A percentile compares a stretch with the other conserved stretches of the same genome.
Conservation (phyloP, 1,140 invertebrate genomes). For the Gryllus bimaculatus region DNA sequence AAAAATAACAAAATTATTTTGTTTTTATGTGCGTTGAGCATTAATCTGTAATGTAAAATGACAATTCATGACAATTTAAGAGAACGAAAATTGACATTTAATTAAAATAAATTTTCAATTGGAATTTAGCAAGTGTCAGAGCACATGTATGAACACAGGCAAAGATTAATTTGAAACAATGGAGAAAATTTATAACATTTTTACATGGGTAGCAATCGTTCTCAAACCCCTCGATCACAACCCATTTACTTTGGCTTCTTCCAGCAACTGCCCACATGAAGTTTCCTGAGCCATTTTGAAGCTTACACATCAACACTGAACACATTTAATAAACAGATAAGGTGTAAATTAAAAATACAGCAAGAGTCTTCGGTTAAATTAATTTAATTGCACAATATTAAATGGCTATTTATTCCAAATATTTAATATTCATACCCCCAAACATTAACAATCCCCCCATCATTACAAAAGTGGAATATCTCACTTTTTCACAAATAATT, state of each 20-base stretch:
- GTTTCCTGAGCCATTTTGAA: background rate
- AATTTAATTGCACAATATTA: slow-evolving; percentile 1
- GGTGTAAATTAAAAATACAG: background rate
- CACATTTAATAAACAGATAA: background rate
- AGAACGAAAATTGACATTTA: background rate
- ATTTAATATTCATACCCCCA: background rate
- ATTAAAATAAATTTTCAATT: background rate
- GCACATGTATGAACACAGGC: background rate
- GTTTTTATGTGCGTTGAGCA: background rate
- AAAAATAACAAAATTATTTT: background rate
- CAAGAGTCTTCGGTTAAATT: background rate
- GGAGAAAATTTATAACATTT: too few species aligned
- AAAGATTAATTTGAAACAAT: too few species aligned
- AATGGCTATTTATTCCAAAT: background rate
- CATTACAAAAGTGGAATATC: background rate
- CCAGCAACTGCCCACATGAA: background rate
- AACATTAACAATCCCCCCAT: background rate
- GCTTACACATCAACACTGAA: background rate
- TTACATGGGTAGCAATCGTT: too few species aligned
- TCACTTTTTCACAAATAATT: background rate
- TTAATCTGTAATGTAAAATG: background rate
- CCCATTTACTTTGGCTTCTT: background rate
- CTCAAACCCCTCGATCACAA: too few species aligned
- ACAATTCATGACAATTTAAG: background rate
- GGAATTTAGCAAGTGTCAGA: background rate